phyloP scores from a whole-genome alignment of 2,888 invertebrate species.

The Nebria salina region DNA sequence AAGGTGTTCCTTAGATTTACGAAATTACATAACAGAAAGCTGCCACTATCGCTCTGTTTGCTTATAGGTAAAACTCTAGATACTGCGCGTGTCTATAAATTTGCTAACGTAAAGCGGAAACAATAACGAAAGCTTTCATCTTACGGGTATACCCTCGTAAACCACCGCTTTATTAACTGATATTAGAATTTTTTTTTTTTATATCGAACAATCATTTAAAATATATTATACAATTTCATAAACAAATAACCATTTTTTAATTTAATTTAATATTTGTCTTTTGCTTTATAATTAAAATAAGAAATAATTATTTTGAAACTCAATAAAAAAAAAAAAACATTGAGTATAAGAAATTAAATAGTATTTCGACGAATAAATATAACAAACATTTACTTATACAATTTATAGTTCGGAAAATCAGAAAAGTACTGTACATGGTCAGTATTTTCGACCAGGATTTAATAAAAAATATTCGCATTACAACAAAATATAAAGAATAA shows the following conservation, averaged over 20 bases:
- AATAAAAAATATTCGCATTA: conserved; percentile 14
- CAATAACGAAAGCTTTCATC: background rate
- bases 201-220: too few relatives aligned
- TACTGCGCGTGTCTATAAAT: background rate
- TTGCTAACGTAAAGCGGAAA: background rate
- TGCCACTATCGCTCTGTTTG: background rate
- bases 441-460: conserved; percentile 6
- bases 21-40: background rate
- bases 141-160: background rate
- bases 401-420: background rate
- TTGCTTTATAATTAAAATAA: too few relatives aligned
- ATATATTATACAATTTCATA: too few relatives aligned
- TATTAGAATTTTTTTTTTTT: background rate
- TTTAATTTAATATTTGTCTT: too few relatives aligned
- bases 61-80: background rate
- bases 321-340: too few relatives aligned
- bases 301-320: too few relatives aligned
- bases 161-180: background rate
- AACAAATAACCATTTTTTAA: too few relatives aligned
- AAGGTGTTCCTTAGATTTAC: conserved; percentile 16
- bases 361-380: background rate
- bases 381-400: background rate
- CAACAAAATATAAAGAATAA: conserved; percentile 6
- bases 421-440: conserved; percentile 8
- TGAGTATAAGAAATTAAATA: background rate